Evolutionary conservation across 1,140 invertebrate genomes (phyloP).

Genomic region (Drosophila kohkoa): DNA sequence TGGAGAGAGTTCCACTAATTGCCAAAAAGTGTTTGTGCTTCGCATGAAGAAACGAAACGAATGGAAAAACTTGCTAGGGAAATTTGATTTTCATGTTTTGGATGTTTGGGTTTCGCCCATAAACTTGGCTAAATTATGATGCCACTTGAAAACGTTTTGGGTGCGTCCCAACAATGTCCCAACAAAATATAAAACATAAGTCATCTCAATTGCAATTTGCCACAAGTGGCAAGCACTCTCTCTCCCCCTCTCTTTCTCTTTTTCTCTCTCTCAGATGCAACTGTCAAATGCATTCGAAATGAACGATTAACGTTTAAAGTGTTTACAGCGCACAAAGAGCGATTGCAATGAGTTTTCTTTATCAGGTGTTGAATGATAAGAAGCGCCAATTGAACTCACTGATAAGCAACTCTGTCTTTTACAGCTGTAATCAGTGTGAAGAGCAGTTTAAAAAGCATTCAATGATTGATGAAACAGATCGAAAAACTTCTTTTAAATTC

Average conservation of each 20-base stretch:
- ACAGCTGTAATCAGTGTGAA: too few species aligned
- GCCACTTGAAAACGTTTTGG: background rate
- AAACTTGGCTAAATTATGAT: conserved; percentile 51
- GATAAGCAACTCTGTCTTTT: too few species aligned
- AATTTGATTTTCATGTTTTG: conserved; percentile 83
- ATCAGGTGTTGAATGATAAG: too few species aligned
- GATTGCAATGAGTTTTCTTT: too few species aligned
- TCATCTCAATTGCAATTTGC: conserved; percentile 42
- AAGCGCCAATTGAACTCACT: too few species aligned
- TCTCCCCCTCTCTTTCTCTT: background rate
- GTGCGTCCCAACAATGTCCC: conserved; percentile 28
- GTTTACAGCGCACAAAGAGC: too few species aligned
- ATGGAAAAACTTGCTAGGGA: conserved; percentile 27
- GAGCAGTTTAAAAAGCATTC: too few species aligned
- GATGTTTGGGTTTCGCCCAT: conserved; percentile 66
- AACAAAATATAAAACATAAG: conserved; percentile 44
- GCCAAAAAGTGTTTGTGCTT: conserved; percentile 42
- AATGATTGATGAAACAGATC: too few species aligned
- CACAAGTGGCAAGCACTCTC: conserved; percentile 45
- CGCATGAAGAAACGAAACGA: background rate
- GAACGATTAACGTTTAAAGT: too few species aligned
- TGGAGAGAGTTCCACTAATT: conserved; percentile 30
- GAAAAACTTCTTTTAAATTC: too few species aligned
- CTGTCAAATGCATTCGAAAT: too few species aligned
- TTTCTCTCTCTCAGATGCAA: too few species aligned